Evolutionary conservation across 2,113 vertebrate species (phyloP).

Genomic region (Hyperoodon ampullatus): DNA sequence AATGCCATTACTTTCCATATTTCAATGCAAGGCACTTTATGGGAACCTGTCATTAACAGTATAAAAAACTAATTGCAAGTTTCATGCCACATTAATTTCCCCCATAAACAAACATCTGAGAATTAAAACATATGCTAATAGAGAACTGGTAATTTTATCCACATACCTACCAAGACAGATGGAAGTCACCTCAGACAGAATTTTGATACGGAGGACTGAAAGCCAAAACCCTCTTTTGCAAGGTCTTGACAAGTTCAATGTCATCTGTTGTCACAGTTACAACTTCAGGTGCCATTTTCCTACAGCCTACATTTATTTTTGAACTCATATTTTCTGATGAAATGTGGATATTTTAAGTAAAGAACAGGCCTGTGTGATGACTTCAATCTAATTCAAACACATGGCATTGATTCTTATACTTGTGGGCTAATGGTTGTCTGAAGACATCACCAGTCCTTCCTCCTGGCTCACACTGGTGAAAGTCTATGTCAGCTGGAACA

Average conservation of each 20-base stretch:
- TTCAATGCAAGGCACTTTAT: constrained; percentile 56
- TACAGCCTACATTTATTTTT: neutral
- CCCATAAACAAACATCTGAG: constrained; percentile 59
- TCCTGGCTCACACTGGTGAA: neutral
- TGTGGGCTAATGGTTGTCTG: neutral
- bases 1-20: neutral
- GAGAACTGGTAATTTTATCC: constrained; percentile 47
- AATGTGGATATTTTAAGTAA: neutral
- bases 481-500: neutral
- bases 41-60: constrained; percentile 48
- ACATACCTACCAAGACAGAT: constrained; percentile 47
- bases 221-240: neutral
- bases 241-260: neutral
- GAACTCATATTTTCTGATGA: neutral
- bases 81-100: constrained; percentile 59
- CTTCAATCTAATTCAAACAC: neutral
- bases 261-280: neutral
- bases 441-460: neutral
- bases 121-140: constrained; percentile 66
- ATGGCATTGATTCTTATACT: neutral
- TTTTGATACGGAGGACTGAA: neutral
- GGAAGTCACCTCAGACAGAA: neutral
- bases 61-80: constrained; percentile 68
- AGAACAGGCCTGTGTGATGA: neutral
- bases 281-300: neutral